Conservation (phyloP, 2,113 vertebrate species). For the Percopsis transmontana region DNA sequence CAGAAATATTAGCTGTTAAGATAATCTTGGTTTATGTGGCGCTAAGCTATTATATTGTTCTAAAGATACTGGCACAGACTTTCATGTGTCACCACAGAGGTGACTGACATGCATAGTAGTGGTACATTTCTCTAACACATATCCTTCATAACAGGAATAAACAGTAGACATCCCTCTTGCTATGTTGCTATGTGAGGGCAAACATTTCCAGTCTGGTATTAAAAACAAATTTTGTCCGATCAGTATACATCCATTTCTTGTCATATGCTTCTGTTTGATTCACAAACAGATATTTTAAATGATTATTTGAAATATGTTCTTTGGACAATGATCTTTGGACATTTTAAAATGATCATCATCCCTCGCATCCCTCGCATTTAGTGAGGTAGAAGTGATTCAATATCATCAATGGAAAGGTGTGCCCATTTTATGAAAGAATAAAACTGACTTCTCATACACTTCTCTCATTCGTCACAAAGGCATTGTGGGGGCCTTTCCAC, state of each 20-base stretch:
- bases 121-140: neutral
- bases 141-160: conserved; percentile 2
- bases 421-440: conserved; percentile 9
- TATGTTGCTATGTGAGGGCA: conserved; percentile 19
- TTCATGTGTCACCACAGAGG: neutral
- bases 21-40: conserved; percentile 3
- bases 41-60: neutral
- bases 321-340: no score
- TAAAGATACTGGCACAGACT: neutral
- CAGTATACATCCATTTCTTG: neutral
- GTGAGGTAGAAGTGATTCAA: neutral
- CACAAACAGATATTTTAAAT: no score
- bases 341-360: neutral
- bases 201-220: neutral
- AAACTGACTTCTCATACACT: conserved; percentile 28
- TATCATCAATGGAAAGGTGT: conserved; percentile 8
- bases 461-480: conserved; percentile 32
- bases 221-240: conserved; percentile 11
- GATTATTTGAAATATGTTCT: neutral
- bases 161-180: conserved; percentile 12
- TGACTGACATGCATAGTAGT: neutral
- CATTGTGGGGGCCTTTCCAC: conserved; percentile 48
- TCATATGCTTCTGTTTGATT: neutral
- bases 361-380: neutral
- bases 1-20: neutral